A percentile compares a stretch with the other conserved stretches of the same genome.
phyloP scores from a whole-genome alignment of 2,888 invertebrate genomes.

The Zele albiditarsus region DNA sequence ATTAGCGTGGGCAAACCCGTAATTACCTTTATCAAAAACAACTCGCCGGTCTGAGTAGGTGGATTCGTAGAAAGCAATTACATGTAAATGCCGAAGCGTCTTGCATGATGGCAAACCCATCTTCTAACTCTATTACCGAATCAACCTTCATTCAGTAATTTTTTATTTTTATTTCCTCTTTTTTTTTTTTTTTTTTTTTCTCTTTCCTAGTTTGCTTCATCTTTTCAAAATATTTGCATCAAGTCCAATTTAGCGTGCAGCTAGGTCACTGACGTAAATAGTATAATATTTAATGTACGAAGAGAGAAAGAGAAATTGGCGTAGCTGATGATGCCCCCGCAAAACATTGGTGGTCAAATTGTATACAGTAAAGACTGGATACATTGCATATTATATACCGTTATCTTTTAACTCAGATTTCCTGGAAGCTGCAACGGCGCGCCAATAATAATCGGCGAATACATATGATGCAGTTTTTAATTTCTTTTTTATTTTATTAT shows the following conservation, averaged over 20 bases:
- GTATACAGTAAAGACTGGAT: constrained; percentile 40
- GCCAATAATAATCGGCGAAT: constrained; percentile 20
- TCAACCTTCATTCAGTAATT: constrained; percentile 41
- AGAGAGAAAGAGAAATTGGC: neutral
- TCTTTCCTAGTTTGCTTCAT: neutral
- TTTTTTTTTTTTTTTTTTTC: constrained; percentile 10
- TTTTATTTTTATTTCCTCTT: constrained; percentile 21
- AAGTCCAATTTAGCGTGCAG: neutral
- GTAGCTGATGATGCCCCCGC: neutral
- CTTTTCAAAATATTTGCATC: neutral
- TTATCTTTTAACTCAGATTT: constrained; percentile 50
- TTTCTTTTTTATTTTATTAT: too few species aligned
- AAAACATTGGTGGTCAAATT: neutral
- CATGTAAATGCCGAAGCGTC: constrained; percentile 63
- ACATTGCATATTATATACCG: constrained; percentile 48
- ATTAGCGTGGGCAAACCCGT: constrained; percentile 66
- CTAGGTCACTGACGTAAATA: neutral
- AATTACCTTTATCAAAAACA: constrained; percentile 69
- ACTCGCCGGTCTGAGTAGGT: constrained; percentile 65
- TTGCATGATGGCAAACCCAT: constrained; percentile 40
- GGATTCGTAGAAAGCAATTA: constrained; percentile 69
- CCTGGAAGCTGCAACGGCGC: constrained; percentile 48
- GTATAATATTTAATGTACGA: neutral
- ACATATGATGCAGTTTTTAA: neutral
- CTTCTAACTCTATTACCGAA: constrained; percentile 37